Evolutionary conservation across 2,888 invertebrate genomes (phyloP), one percentile per base, ranked within the genome.

Genomic region (Brenthis hecate): DNA sequence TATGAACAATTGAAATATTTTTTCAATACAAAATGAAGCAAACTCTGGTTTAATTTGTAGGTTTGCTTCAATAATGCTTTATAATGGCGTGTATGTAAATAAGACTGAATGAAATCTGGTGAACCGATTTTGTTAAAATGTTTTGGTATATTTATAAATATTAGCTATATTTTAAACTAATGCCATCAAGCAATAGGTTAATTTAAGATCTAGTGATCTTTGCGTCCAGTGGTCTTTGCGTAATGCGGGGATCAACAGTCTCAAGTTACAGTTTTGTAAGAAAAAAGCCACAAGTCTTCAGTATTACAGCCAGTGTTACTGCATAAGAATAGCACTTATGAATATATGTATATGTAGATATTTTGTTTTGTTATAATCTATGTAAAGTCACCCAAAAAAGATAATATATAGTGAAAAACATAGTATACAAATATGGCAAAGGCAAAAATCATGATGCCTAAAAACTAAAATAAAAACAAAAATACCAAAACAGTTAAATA

Each of bases 151-250:
- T 8, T 36, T 36, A 0, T 36, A 36, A 36, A 2, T 11, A 43
- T 43, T 11, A 43, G 36, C 36, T 8, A 43, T 43, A 2, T 43
- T 43, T 43, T 43, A 11, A 11, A 43, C 36, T 8, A 43, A 43
- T 8, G 11, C 36, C 2, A 11, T 43, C 11, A 43, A 43, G 2
- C 16, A 14, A 3, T 16, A 53, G 16, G n/a, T 53, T 32, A 19
- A 50, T 61, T 50, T 51, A 62, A 50, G 43, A n/a, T 62, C 36
- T 13, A 62, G 51, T 32, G 62, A 53, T 62, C 14, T 60, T 19
- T 53, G 62, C 62, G 62, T 62, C 36, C 8, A 62, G 51, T 32
- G 62, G 62, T 62, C 14, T 60, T 19, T 53, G 62, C 62, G 62
- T 62, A 62, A 62, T 53, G 19, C 51, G 43, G 62, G 53, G 11